A percentile compares a stretch with the other conserved stretches of the same genome.
Conservation (phyloP, 2,113 vertebrate species). For the Gallinago jamesoni region DNA sequence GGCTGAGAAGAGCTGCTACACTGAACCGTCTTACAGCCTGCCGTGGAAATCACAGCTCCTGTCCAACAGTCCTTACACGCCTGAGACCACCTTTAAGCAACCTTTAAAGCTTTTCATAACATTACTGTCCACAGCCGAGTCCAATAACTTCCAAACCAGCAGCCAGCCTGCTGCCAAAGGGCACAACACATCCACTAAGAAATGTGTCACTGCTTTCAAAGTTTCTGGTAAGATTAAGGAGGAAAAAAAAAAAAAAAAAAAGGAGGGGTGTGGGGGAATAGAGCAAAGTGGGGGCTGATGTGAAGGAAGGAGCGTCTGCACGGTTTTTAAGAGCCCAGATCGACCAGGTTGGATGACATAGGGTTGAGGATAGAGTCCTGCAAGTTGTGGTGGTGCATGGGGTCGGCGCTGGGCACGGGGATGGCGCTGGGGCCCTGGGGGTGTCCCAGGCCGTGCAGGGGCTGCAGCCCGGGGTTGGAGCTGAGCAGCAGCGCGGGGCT, state of each 20-base stretch:
- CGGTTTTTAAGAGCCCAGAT: slow-evolving; percentile 94
- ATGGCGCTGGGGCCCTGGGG: slow-evolving; percentile 97
- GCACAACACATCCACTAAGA: slow-evolving; percentile 57
- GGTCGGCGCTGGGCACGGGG: slow-evolving; percentile 88
- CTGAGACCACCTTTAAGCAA: slow-evolving; percentile 33
- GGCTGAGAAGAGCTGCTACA: not conserved
- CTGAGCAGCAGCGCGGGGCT: slow-evolving; percentile 93
- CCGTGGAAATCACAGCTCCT: not conserved
- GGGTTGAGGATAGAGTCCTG: slow-evolving; percentile 99
- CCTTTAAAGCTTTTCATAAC: slow-evolving; percentile 75
- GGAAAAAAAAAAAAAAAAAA: not conserved
- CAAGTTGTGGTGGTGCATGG: slow-evolving; percentile 93
- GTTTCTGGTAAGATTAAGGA: slow-evolving; percentile 51
- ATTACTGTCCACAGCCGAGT: slow-evolving; percentile 70
- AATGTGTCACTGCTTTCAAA: slow-evolving; percentile 60
- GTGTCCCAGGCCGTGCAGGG: slow-evolving; percentile 91
- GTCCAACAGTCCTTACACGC: not conserved
- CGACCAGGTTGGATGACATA: slow-evolving; percentile 98
- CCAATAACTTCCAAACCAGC: slow-evolving; percentile 60
- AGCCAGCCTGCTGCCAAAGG: slow-evolving; percentile 64
- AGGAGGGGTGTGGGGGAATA: not conserved
- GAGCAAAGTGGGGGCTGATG: not conserved
- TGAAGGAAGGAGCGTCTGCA: not conserved
- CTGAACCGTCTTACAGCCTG: not conserved
- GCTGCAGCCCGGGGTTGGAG: slow-evolving; percentile 85